phyloP scores from a whole-genome alignment of 2,888 invertebrate genomes.

The Spodoptera picta region DNA sequence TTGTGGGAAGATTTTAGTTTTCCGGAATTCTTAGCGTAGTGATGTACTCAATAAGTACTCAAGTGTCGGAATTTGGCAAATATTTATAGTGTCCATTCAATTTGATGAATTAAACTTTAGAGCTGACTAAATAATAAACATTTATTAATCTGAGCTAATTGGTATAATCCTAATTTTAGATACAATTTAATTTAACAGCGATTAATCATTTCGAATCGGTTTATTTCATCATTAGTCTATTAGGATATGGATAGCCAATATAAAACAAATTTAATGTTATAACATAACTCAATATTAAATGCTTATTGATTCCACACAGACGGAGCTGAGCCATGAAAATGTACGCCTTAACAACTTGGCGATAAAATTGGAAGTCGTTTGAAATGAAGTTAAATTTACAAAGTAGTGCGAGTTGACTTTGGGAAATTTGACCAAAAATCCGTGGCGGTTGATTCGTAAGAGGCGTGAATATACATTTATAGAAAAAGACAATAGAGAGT shows the following conservation, averaged over 20 bases:
- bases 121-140: too few species aligned
- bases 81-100: neutral
- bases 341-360: neutral
- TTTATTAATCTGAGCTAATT: neutral
- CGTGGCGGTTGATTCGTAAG: slow-evolving; percentile 60
- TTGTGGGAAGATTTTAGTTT: slow-evolving; percentile 57
- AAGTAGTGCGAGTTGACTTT: slow-evolving; percentile 54
- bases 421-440: slow-evolving; percentile 58
- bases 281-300: slow-evolving; percentile 38
- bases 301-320: slow-evolving; percentile 28
- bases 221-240: slow-evolving; percentile 24
- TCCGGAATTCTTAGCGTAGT: slow-evolving; percentile 43
- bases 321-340: slow-evolving; percentile 6
- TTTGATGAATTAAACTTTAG: too few species aligned
- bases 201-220: slow-evolving; percentile 25
- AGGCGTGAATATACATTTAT: slow-evolving; percentile 61
- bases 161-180: neutral
- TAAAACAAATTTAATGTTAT: slow-evolving; percentile 38
- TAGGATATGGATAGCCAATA: slow-evolving; percentile 8
- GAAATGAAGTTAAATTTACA: slow-evolving; percentile 54
- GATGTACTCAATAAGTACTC: slow-evolving; percentile 15
- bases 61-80: neutral
- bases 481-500: slow-evolving; percentile 57
- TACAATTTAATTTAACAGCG: slow-evolving; percentile 25
- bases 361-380: slow-evolving; percentile 24